phyloP scores from a whole-genome alignment of 2,797 vertebrate species.

The Labroides dimidiatus region DNA sequence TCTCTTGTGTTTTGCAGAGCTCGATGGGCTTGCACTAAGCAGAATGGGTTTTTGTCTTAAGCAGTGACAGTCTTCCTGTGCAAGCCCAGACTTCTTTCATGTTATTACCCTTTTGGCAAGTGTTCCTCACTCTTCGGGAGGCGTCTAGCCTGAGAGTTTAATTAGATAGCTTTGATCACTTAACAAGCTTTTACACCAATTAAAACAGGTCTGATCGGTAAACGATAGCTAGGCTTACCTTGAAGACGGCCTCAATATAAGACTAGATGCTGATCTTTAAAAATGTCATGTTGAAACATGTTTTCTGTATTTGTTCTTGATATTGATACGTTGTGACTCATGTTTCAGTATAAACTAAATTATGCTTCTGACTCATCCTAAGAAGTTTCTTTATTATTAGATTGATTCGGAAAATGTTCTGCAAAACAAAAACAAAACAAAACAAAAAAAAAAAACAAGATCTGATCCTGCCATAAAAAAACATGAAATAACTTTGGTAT shows the following conservation, averaged over 20 bases:
- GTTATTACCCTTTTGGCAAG: conserved; percentile 12
- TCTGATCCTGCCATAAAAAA: too few relatives aligned
- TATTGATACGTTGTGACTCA: not conserved
- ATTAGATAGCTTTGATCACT: conserved; percentile 43
- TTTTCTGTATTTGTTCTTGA: not conserved
- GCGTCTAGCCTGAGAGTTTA: conserved; percentile 23
- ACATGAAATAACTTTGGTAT: too few relatives aligned
- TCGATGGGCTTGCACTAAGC: conserved; percentile 24
- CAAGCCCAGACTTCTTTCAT: conserved; percentile 13
- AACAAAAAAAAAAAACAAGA: too few relatives aligned
- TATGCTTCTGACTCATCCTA: too few relatives aligned
- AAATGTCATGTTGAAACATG: too few relatives aligned
- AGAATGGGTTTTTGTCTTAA: conserved; percentile 49
- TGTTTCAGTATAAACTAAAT: too few relatives aligned
- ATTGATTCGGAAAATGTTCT: too few relatives aligned
- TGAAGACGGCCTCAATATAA: not conserved
- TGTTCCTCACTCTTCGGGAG: conserved; percentile 20
- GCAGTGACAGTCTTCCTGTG: not conserved
- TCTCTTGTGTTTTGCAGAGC: conserved; percentile 34
- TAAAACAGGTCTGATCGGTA: conserved; percentile 43
- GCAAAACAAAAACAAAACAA: too few relatives aligned
- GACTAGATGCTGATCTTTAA: not conserved
- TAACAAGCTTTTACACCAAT: conserved; percentile 48
- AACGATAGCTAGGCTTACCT: conserved; percentile 24
- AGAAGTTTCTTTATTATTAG: too few relatives aligned